These are phyloP conservation scores for Probosciger aterrimus DNA, from an alignment of 2,113 vertebrate genomes.

Conservation along the genomic window DNA sequence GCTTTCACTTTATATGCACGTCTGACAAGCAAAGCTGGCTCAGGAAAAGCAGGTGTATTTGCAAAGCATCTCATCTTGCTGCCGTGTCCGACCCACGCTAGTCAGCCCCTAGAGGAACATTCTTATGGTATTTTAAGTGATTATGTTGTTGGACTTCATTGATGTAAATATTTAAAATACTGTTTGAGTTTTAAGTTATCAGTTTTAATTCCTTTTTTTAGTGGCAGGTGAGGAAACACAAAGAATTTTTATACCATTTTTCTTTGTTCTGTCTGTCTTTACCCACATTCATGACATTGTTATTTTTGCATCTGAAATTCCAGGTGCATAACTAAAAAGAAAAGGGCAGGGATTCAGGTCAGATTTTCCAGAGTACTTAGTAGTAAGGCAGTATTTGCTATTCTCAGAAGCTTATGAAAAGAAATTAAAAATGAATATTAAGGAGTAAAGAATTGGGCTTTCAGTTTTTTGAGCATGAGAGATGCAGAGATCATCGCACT, in stretches of 20 bases:
- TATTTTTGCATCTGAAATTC: neutral
- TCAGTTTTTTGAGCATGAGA: neutral
- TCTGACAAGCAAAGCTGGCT: neutral
- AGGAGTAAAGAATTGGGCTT: neutral
- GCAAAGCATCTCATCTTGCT: neutral
- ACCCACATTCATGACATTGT: neutral
- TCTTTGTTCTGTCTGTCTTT: neutral
- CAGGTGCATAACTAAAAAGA: neutral
- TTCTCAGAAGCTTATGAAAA: neutral
- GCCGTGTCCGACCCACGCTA: neutral
- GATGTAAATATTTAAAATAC: constrained; percentile 14
- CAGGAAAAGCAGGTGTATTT: neutral
- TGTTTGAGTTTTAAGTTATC: neutral
- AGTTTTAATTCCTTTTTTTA: neutral
- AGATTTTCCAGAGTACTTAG: neutral
- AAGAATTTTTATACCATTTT: neutral
- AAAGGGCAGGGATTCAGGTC: neutral
- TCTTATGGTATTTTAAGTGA: neutral
- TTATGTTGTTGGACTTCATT: neutral
- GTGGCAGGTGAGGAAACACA: neutral
- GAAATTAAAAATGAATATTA: neutral
- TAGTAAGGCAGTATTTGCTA: neutral
- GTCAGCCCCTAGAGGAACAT: neutral
- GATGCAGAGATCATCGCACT: accelerated
- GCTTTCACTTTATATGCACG: neutral